Evolutionary conservation across 2,113 vertebrate genomes (phyloP), one percentile per base, ranked within the genome.

Genomic region (Odocoileus hemionus): DNA sequence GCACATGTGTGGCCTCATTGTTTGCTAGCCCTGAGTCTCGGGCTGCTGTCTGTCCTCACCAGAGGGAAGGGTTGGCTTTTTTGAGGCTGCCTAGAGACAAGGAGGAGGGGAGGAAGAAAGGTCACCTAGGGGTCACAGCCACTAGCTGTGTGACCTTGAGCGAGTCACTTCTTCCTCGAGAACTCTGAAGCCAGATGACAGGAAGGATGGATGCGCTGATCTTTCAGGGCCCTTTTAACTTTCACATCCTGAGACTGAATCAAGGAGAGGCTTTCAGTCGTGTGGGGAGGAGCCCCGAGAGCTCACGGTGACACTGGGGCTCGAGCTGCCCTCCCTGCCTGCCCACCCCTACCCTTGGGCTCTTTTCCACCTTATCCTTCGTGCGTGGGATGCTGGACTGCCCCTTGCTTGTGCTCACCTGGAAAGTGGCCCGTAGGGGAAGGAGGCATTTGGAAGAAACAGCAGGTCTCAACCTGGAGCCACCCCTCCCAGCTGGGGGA

Each of bases 141-240:
- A 85, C 85, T 84, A 89, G 76, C 58, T 83, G 70, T 54, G 95
- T 93, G 95, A 96, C 90, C 89, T 96, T 93, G 83, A 88, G 58
- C 64, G 50, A 95, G 82, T 97, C 89, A 78, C 33, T 91, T 91
- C 52, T 82, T 43, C 91, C 39, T 55, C 1, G 0, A 58, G 84
- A 70, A 39, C 30, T 70, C 78, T 86, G 23, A 23, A 55, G 79
- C 36, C 36, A n/a, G 84, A 55, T 64, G 80, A 93, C 52, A 70
- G 64, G 33, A 84, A 7, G 23, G 67, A 54, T 92, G 52, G 78
- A 60, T n/a, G 39, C 3, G 13, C 23, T 57, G 91, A 85, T 91
- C 78, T 76, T 91, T 93, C 11, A 60, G 55, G 17, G 60, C 50
- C 36, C 33, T 91, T 96, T 74, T 88, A 64, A 90, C 39, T 79